Percentiles rank a stretch among this genome's conserved stretches.
These are phyloP conservation scores for Stichodactyla mertensii DNA, from an alignment of 64 coral and sea anemone species.

Conservation along the genomic window DNA sequence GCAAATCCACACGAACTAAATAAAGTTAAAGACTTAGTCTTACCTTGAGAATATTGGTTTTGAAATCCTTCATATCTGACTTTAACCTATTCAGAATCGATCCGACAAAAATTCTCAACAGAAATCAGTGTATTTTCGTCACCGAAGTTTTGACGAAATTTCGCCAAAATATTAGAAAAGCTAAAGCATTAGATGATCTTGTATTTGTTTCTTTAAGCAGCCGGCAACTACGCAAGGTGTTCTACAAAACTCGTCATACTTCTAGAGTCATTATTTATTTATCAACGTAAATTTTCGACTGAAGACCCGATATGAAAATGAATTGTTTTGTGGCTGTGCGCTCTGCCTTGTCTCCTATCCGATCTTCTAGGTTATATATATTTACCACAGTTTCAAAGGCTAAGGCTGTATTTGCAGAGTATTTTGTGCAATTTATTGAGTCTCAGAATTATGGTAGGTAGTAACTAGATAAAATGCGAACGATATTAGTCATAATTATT, in stretches of 20 bases:
- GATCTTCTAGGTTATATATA: too few relatives aligned
- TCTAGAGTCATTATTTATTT: constrained; percentile 8
- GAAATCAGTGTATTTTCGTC: background rate
- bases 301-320: background rate
- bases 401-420: background rate
- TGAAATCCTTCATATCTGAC: background rate
- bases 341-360: background rate
- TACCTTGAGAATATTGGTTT: background rate
- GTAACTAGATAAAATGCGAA: background rate
- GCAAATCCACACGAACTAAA: background rate
- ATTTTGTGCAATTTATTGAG: background rate
- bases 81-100: background rate
- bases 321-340: background rate
- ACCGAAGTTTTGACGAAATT: background rate
- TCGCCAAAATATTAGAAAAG: constrained; percentile 1
- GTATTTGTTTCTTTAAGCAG: background rate
- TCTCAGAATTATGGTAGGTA: background rate
- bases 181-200: constrained; percentile 4
- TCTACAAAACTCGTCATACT: background rate
- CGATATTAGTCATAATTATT: background rate
- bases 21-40: background rate
- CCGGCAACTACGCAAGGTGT: constrained; percentile 13
- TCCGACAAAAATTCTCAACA: background rate
- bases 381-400: background rate
- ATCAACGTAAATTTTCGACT: background rate